A percentile compares a stretch with the other conserved stretches of the same genome.
phyloP scores from a whole-genome alignment of 2,797 vertebrate genomes.

The Oryzias dopingdopingensis region DNA sequence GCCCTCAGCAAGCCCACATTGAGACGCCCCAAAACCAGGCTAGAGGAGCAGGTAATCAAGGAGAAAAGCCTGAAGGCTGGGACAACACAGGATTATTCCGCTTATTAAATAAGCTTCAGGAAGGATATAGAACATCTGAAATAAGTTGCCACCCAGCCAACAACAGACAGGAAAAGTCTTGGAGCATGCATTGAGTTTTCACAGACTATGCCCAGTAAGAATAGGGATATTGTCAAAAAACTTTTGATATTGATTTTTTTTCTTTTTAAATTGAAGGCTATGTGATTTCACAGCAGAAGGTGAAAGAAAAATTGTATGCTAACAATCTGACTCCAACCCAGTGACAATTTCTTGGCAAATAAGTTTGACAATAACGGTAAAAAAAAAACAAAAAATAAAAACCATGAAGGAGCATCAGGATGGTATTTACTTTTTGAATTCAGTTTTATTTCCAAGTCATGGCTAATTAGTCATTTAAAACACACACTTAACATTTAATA shows the following conservation, averaged over 20 bases:
- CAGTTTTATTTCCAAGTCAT: no score
- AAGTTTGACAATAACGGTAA: no score
- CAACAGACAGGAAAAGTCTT: conserved; percentile 61
- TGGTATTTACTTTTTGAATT: no score
- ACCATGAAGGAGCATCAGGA: no score
- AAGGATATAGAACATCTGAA: conserved; percentile 64
- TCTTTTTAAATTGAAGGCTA: conserved; percentile 1
- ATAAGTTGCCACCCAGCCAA: conserved; percentile 69
- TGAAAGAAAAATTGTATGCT: no score
- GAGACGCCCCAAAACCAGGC: conserved; percentile 64
- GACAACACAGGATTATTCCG: conserved; percentile 72
- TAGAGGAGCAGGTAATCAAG: conserved; percentile 70
- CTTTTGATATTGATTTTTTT: conserved; percentile 43
- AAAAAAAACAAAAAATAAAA: no score
- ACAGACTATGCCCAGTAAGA: conserved; percentile 66
- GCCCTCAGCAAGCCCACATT: conserved; percentile 62
- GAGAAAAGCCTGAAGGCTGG: conserved; percentile 57
- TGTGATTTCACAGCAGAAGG: no score
- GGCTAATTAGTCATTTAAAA: no score
- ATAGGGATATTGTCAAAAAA: no score
- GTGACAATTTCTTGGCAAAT: no score
- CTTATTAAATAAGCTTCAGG: conserved; percentile 77
- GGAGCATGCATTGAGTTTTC: conserved; percentile 55
- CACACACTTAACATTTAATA: no score
- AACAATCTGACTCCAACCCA: no score